Evolutionary conservation across 2,888 invertebrate species (phyloP).

Genomic region (Watsonalla cultraria): DNA sequence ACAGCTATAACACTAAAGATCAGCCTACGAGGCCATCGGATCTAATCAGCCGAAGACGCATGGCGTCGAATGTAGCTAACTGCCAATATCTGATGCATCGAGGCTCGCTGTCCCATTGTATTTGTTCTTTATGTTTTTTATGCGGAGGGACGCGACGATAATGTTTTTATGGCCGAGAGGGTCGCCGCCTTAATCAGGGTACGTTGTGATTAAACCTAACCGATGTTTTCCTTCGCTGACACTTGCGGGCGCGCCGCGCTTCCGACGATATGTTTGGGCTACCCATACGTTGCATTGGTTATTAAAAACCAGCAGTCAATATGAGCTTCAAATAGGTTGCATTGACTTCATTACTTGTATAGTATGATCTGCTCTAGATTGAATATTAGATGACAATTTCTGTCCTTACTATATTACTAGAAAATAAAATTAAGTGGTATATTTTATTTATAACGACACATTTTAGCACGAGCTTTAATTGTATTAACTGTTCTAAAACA

Average conservation of each 20-base stretch:
- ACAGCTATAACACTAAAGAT: conserved; percentile 41
- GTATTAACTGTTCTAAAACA: too few species aligned
- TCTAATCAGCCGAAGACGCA: conserved; percentile 64
- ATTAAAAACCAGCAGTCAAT: too few species aligned
- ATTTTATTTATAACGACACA: too few species aligned
- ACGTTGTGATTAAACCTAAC: conserved; percentile 70
- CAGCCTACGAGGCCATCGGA: conserved; percentile 29
- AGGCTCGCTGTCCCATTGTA: conserved; percentile 62
- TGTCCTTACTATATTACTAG: too few species aligned
- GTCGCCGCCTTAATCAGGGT: conserved; percentile 71
- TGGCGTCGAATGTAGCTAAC: conserved; percentile 65
- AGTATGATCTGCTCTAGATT: too few species aligned
- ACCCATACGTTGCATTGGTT: too few species aligned
- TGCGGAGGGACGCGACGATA: conserved; percentile 70
- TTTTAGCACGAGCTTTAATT: too few species aligned
- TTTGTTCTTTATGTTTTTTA: conserved; percentile 77
- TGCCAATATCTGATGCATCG: conserved; percentile 76
- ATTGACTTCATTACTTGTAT: too few species aligned
- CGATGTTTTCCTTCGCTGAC: conserved; percentile 46
- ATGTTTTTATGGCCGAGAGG: conserved; percentile 76
- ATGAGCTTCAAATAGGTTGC: too few species aligned
- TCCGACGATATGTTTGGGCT: background rate
- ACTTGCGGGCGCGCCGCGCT: conserved; percentile 7
- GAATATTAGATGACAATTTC: too few species aligned
- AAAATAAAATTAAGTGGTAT: too few species aligned